A percentile compares a stretch with the other conserved stretches of the same genome.
Conservation (phyloP, 2,797 vertebrate genomes). For the Lutjanus argentimaculatus region DNA sequence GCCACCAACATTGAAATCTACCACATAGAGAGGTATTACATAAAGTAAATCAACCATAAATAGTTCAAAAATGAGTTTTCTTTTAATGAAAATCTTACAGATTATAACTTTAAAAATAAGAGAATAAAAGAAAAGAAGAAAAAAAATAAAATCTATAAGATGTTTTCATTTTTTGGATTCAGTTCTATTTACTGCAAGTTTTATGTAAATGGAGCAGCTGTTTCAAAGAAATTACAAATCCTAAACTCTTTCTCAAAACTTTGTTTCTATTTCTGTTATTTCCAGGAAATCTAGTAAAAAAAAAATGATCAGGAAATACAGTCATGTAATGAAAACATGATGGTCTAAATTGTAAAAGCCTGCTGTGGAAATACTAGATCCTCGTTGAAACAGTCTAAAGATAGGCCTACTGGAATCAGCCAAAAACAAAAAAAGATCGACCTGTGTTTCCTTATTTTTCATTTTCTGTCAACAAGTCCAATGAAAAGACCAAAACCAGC, state of each 20-base stretch:
- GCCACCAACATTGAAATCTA: background rate
- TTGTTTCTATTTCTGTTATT: background rate
- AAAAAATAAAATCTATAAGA: background rate
- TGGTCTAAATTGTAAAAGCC: background rate
- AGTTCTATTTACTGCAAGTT: background rate
- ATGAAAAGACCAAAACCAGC: background rate
- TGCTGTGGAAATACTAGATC: background rate
- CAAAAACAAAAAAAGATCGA: background rate
- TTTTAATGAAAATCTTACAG: background rate
- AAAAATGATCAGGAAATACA: background rate
- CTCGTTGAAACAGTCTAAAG: slow-evolving; percentile 1
- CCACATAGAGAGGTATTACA: background rate
- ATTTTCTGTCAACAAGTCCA: background rate
- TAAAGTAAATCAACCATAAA: background rate
- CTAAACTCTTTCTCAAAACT: background rate
- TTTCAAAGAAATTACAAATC: background rate
- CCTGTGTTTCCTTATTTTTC: background rate
- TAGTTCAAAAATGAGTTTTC: background rate
- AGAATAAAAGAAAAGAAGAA: too few species aligned
- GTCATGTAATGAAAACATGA: background rate
- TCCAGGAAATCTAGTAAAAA: background rate
- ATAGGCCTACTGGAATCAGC: background rate
- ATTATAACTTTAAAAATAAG: too few species aligned
- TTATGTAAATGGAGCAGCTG: background rate
- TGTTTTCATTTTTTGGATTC: background rate